These are phyloP conservation scores for Hydraecia micacea DNA, from an alignment of 2,888 invertebrate species.

Conservation along the genomic window DNA sequence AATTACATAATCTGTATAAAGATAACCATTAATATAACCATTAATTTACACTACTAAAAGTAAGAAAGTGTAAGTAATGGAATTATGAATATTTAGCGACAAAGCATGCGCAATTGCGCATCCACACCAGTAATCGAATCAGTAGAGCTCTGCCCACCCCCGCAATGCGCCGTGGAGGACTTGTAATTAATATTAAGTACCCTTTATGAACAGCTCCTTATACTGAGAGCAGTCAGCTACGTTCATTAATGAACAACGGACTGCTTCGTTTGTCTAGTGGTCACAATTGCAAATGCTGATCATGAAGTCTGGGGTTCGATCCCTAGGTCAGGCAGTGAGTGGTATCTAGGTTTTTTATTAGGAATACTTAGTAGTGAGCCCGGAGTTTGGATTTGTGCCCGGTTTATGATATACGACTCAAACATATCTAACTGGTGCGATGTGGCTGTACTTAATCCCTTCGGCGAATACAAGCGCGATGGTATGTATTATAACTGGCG, in stretches of 20 bases:
- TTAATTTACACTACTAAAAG: not conserved
- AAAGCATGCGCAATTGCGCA: constrained; percentile 1
- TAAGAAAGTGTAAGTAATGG: constrained; percentile 34
- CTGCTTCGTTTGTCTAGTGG: not conserved
- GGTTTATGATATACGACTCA: not conserved
- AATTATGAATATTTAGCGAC: constrained; percentile 45
- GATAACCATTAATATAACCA: too few relatives aligned
- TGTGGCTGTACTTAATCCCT: not conserved
- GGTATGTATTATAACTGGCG: not conserved
- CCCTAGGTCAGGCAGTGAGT: too few relatives aligned
- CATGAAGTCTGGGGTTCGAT: too few relatives aligned
- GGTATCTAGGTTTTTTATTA: not conserved
- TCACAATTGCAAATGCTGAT: not conserved
- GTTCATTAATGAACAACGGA: not conserved
- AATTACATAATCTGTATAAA: not conserved
- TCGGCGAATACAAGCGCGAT: too few relatives aligned
- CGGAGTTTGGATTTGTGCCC: too few relatives aligned
- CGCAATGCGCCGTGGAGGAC: constrained; percentile 23
- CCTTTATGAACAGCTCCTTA: constrained; percentile 37
- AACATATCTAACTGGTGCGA: not conserved
- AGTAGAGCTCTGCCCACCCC: constrained; percentile 40
- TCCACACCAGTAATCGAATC: constrained; percentile 46
- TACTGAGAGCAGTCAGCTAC: constrained; percentile 7
- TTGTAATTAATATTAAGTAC: constrained; percentile 51
- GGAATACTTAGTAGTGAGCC: too few relatives aligned